Evolutionary conservation across 2,888 invertebrate genomes (phyloP), one percentile per base, ranked within the genome.

Genomic region (Metellina segmentata): DNA sequence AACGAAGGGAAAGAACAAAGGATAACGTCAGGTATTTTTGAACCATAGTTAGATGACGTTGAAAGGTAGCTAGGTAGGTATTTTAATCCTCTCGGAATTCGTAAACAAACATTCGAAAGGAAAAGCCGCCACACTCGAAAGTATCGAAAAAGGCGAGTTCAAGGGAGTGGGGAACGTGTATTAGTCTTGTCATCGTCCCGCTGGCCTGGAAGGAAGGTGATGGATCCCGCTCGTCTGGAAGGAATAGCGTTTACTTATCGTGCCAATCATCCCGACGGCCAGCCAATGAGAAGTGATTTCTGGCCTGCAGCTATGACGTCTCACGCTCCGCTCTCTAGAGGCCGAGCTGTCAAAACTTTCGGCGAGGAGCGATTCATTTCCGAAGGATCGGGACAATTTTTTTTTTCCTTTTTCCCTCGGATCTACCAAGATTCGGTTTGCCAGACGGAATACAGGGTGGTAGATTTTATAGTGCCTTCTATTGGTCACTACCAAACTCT

Each of bases 211-310:
- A 75, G 75, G 13, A 16, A 16, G 19, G 49, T 83, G 83, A 83
- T 83, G 71, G 83, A 87, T 87, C 61, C 49, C 81, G 61, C n/a
- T 87, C 81, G 72, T 79, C 87, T 53, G 51, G 20, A 19, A 53
- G 20, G 49, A 71, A 49, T n/a, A 81, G 20, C 87, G 87, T 87
- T 87, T 87, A 81, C 87, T 87, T 81, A 81, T 52, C 70, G 13
- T 81, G 87, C 53, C 87, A 81, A 70, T 87, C 79, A 86, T 72
- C 81, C 70, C 71, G 78, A 72, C 87, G 87, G 70, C 71, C 87
- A n/a, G 34, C 79, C 72, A 87, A 75, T 75, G 53, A 79, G 74
- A 72, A 87, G 53, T n/a, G 81, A 81, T 87, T 79, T 52, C 75
- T 53, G 20, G 16, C 48, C 20, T 70, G 19, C 16, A 53, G 72